Base-by-base conservation (phyloP, 2,888 invertebrate species). In the Neocrepidodera transversa region DNA sequence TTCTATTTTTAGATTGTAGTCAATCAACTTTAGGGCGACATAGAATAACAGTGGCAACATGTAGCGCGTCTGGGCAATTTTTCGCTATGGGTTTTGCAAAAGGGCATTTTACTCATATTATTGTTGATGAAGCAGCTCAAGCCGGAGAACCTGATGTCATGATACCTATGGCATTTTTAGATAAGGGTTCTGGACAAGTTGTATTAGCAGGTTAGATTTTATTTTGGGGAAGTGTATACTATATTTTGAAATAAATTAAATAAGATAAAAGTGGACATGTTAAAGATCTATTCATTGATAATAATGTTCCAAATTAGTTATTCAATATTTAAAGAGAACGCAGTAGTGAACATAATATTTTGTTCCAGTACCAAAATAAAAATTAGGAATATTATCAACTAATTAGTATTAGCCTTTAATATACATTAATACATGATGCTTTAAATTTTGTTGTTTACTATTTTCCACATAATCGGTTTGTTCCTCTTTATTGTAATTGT, bases 91-190 rank as follows among this genome's bases (percentile, higher is more conserved):
- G 86, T 1, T 85, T 95, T 63, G 83, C 86, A 0, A 81, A 83
- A 57, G 91, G 90, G 0, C 95, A 96, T 77, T 97, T 96, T 76
- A 91, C 95, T 0, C 97, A 97, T 75, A 84, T 95, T 0, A 84
- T 97, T 58, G 83, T 97, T 10, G 97, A 97, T 75, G 97, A 97
- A 82, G 93, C 95, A 3, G 97, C 95, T 0, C 95, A 97, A 79
- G 90, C 92, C 5, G 90, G 89, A 0, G 97, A 97, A 78, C 92
- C 97, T 0, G 95, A 96, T 80, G 85, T 90, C 49, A 84, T 97
- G 84, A 87, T 95, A 66, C 90, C 95, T 0, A 77, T 93, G 40
- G 84, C 86, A 5, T 84, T 89, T 66, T 79, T 87, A 17, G 84
- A 87, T 65, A 82, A 83, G 64, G 78, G 79, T 11, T 78, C 78